These are phyloP conservation scores for Acanthurus leucopareius DNA, from an alignment of 2,797 vertebrate species.

Conservation along the genomic window DNA sequence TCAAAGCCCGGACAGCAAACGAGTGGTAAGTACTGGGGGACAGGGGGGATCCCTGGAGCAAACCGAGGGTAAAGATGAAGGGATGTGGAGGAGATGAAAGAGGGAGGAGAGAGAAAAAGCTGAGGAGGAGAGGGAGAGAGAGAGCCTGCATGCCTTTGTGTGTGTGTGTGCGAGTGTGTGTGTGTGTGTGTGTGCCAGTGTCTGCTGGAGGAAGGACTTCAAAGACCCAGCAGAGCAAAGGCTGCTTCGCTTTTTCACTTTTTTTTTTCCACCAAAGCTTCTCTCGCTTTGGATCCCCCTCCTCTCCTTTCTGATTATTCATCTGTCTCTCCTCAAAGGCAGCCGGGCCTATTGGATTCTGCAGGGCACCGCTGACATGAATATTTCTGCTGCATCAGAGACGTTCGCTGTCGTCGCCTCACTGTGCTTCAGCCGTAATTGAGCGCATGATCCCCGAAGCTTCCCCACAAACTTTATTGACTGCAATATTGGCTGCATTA, in stretches of 20 bases:
- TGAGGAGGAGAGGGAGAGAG: slow-evolving; percentile 59
- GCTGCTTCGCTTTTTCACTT: slow-evolving; percentile 73
- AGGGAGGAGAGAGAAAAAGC: slow-evolving; percentile 55
- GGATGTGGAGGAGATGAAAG: slow-evolving; percentile 80
- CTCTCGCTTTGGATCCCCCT: slow-evolving; percentile 54
- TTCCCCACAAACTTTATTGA: slow-evolving; percentile 60
- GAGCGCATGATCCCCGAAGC: slow-evolving; percentile 70
- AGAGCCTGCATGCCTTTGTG: slow-evolving; percentile 58
- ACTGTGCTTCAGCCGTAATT: slow-evolving; percentile 69
- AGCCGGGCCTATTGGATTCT: slow-evolving; percentile 72
- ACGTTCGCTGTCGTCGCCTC: slow-evolving; percentile 65
- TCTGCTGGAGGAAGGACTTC: slow-evolving; percentile 80
- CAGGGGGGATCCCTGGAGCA: slow-evolving; percentile 78
- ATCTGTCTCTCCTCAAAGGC: slow-evolving; percentile 79
- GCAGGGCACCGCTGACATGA: slow-evolving; percentile 79
- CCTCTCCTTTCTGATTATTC: slow-evolving; percentile 73
- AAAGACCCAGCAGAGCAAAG: slow-evolving; percentile 79
- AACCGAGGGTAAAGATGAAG: slow-evolving; percentile 82
- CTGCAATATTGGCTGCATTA: slow-evolving; percentile 65
- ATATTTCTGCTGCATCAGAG: slow-evolving; percentile 85
- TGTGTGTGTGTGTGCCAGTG: slow-evolving; percentile 67
- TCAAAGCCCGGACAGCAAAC: slow-evolving; percentile 81
- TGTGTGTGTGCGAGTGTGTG: too few species aligned
- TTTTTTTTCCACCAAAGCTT: slow-evolving; percentile 65
- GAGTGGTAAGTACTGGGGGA: slow-evolving; percentile 73